Evolutionary conservation across 2,888 invertebrate species (phyloP), one percentile per base, ranked within the genome.

Genomic region (Sycophila texana): DNA sequence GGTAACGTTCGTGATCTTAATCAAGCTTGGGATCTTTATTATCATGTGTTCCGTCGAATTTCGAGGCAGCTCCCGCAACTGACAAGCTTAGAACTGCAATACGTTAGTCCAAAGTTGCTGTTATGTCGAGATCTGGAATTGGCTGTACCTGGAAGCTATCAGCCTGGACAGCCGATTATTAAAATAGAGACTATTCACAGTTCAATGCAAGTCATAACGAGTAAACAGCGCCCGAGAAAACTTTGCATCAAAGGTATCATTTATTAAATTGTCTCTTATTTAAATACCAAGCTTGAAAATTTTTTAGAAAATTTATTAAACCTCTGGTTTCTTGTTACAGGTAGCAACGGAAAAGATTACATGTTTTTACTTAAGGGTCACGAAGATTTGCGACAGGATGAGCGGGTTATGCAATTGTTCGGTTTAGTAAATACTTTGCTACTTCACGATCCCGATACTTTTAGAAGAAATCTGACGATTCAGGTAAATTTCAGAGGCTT

Each of bases 21-120:
- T 89, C 98, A 98, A 89, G 99, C 99, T 3, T 99, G 99, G 99
- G 99, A 99, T 89, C 93, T 99, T 55, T 99, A 99, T 91, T 99
- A 99, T 91, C 97, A 98, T 89, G 99, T 99, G 73, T 99, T 99
- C 91, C 94, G 99, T 47, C 94, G 98, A 85, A 99, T 99, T 89
- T 97, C 98, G 22, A 94, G 98, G 22, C 99, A 99, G 90, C 92
- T 99, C 83, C 97, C 98, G 3, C 96, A 97, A 89, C 91, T 98
- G 58, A 97, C 97, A 5, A 96, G 96, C 2, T 91, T 98, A 61
- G 98, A 98, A 91, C 92, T 98, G 85, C 98, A 99, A 88, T 99
- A 99, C 90, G 99, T 99, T 12, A 98, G 98, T 78, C 98, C 98
- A 16, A 96, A 97, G 84, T 91, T 99, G 84, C 92, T 98, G 77